Base-by-base conservation (phyloP, 2,888 invertebrate genomes). In the Lithophane leautieri region DNA sequence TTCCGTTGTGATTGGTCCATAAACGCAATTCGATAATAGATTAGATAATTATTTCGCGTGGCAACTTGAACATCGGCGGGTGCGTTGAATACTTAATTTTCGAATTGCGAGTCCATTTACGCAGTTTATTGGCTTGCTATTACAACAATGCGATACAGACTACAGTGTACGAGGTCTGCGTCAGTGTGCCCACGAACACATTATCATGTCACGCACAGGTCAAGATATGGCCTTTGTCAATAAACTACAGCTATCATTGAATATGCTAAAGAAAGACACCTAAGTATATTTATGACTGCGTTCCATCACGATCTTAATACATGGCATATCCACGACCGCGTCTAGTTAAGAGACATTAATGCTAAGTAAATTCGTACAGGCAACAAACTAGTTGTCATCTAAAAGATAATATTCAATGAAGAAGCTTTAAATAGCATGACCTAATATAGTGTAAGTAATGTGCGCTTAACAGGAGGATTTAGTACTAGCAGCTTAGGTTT, bases 1-100 rank as follows among this genome's bases (percentile, higher is more conserved):
- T 94, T 91, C 94, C 92, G 72, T 83, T 89, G 86, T 89, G 91
- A 93, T 93, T 94, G 92, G 92, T 89, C 89, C 85, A 90, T 91
- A 90, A 89, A 90, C 83, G 89, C 87, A 87, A 88, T 86, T 88
- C 88, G 89, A 90, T 89, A 92, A 92, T 91, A 89, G 88, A 93
- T 93, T 91, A 90, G 84, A 86, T 89, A 92, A 91, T 92, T 89
- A 91, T 90, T 89, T 87, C 78, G 84, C 87, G 83, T 85, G 72
- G 86, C 88, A 81, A 89, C 88, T 88, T 82, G 81, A 86, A 84
- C 88, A 90, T 89, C 90, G 84, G 82, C 83, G 84, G 84, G 85
- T 88, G 88, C 73, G 79, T 87, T 78, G 89, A 90, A 90, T 91
- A 82, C 73, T 82, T 85, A 89, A 87, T 87, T 83, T 88, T 78